A percentile compares a stretch with the other conserved stretches of the same genome.
phyloP scores from a whole-genome alignment of 2,888 invertebrate genomes.

The Catotricha subobsoleta region DNA sequence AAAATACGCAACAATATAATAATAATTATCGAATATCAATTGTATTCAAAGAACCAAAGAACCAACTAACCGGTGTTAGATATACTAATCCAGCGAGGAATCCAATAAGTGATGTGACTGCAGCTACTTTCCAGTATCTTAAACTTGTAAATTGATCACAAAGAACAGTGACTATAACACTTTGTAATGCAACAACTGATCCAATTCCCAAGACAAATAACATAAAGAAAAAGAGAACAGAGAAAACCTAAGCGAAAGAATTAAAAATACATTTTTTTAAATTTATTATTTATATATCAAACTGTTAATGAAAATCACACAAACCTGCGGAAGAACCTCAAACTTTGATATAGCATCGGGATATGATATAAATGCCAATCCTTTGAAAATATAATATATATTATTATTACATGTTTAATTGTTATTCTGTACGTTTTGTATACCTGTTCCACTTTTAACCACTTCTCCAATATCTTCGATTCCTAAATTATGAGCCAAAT shows the following conservation, averaged over 20 bases:
- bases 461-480: constrained; percentile 40
- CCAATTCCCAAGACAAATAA: constrained; percentile 60
- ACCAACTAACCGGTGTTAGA: constrained; percentile 49
- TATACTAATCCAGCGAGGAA: constrained; percentile 51
- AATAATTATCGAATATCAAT: too few species aligned
- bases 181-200: constrained; percentile 52
- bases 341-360: constrained; percentile 68
- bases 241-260: constrained; percentile 39
- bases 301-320: too few species aligned
- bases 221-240: constrained; percentile 68
- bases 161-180: constrained; percentile 47
- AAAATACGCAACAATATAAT: too few species aligned
- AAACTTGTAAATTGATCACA: constrained; percentile 46
- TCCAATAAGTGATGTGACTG: constrained; percentile 34
- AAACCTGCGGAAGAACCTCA: too few species aligned
- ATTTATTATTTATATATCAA: too few species aligned
- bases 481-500: constrained; percentile 45
- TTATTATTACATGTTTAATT: not conserved
- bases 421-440: not conserved
- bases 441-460: constrained; percentile 53
- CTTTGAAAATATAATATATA: not conserved
- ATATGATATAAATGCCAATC: constrained; percentile 65
- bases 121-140: constrained; percentile 41
- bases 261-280: constrained; percentile 6
- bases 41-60: not conserved